Base-by-base conservation (phyloP, 2,888 invertebrate genomes). In the Cosmia pyralina region DNA sequence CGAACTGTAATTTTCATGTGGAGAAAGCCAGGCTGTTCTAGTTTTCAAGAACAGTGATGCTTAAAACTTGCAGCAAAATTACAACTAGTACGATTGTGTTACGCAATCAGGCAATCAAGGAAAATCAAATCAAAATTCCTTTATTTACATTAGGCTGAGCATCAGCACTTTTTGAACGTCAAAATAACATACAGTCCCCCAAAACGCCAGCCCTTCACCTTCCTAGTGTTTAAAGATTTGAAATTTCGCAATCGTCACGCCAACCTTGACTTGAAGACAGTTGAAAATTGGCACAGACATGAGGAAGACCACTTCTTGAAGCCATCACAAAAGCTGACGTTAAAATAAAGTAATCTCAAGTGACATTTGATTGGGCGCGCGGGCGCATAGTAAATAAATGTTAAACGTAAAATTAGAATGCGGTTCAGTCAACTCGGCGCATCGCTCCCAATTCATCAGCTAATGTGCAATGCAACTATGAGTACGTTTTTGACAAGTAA, bases 341-440 rank as follows among this genome's bases (percentile, higher is more conserved):
- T 67, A 69, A 68, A 46, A 50, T 74, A 74, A 65, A 75, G 41
- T 57, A 70, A 77, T 74, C 73, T 76, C 76, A 74, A 76, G 81
- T 85, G 88, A 88, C 88, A 89, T 89, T 87, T 87, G 80, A 79
- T 85, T 66, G 70, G 78, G 77, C 72, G 69, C 87, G 87, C 86
- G 85, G 72, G 85, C 77, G 85, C 84, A 79, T 85, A 85, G 87
- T 88, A 89, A 90, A 90, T 88, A 91, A 91, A 91, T 90, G 90
- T 85, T 90, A 89, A 77, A 73, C 75, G 85, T 92, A 92, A 86
- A 90, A 89, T 89, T 92, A 92, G 92, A 89, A 77, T 69, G 78
- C 87, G 85, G 92, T 91, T 92, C 92, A 92, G 81, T 92, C 88
- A 92, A 92, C 92, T 81, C 87, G 71, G 69, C 85, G 86, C 87